These are phyloP conservation scores for Coptotermes formosanus DNA, from an alignment of 1,140 invertebrate species.

Conservation along the genomic window DNA sequence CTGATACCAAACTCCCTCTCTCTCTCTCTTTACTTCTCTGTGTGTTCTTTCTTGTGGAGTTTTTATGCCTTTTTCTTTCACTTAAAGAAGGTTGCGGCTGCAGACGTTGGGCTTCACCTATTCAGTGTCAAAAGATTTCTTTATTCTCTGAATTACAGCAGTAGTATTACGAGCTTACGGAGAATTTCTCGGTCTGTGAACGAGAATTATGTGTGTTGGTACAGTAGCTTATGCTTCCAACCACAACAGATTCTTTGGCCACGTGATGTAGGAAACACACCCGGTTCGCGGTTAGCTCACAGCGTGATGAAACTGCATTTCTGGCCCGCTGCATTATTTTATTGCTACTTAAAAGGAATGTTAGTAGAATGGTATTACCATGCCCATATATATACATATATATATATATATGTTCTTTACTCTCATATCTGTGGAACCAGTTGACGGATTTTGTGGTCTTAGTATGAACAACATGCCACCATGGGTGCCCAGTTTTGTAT, in stretches of 20 bases:
- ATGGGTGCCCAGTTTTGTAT: too few species aligned
- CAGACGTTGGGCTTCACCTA: neutral
- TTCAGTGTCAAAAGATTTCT: neutral
- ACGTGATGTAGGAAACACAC: neutral
- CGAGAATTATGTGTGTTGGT: neutral
- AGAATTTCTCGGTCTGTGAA: neutral
- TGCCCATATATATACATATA: too few species aligned
- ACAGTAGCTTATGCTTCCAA: neutral
- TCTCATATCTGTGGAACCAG: too few species aligned
- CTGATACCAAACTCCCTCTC: neutral
- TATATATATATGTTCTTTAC: too few species aligned
- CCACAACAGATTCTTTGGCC: neutral
- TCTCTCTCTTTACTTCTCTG: neutral
- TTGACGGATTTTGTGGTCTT: too few species aligned
- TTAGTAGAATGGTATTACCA: too few species aligned
- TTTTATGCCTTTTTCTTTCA: conserved; percentile 4
- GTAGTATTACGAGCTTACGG: neutral
- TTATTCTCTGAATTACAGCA: conserved; percentile 8
- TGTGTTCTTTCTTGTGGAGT: neutral
- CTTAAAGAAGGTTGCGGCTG: neutral
- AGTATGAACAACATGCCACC: too few species aligned
- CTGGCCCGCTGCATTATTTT: too few species aligned
- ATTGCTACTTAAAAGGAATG: too few species aligned
- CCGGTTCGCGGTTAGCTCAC: neutral
- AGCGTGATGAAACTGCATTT: too few species aligned